phyloP scores from a whole-genome alignment of 2,888 invertebrate genomes.

The Pachymerium ferrugineum region DNA sequence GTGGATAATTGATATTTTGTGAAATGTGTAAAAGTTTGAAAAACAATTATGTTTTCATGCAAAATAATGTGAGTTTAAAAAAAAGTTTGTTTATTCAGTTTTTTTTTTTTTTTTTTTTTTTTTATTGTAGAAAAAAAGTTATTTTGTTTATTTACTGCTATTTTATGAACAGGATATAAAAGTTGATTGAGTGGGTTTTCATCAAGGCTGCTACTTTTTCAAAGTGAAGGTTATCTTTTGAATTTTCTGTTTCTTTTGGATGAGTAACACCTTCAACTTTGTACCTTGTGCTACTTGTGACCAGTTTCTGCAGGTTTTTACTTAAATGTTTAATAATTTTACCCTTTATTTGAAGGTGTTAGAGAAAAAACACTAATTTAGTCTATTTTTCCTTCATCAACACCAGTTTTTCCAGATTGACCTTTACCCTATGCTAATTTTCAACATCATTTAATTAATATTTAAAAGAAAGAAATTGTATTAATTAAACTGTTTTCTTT shows the following conservation, averaged over 20 bases:
- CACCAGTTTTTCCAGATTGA: too few species aligned
- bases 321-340: not conserved
- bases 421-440: too few species aligned
- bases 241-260: not conserved
- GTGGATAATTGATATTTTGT: too few species aligned
- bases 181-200: constrained; percentile 7
- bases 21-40: too few species aligned
- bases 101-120: too few species aligned
- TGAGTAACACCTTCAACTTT: not conserved
- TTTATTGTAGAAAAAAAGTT: too few species aligned
- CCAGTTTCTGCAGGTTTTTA: not conserved
- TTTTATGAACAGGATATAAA: constrained; percentile 26
- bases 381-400: too few species aligned
- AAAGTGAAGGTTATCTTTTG: constrained; percentile 11
- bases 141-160: too few species aligned
- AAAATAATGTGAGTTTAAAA: too few species aligned
- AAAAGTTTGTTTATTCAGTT: too few species aligned
- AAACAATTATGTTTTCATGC: too few species aligned
- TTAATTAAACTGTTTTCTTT: not conserved
- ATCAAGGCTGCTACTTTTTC: not conserved
- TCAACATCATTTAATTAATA: not conserved
- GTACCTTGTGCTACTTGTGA: constrained; percentile 14
- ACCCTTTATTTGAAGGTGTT: too few species aligned
- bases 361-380: not conserved
- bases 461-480: not conserved